A percentile compares a stretch with the other conserved stretches of the same genome.
These are phyloP conservation scores for Neomorphus geoffroyi DNA, from an alignment of 2,797 vertebrate genomes.

Conservation along the genomic window DNA sequence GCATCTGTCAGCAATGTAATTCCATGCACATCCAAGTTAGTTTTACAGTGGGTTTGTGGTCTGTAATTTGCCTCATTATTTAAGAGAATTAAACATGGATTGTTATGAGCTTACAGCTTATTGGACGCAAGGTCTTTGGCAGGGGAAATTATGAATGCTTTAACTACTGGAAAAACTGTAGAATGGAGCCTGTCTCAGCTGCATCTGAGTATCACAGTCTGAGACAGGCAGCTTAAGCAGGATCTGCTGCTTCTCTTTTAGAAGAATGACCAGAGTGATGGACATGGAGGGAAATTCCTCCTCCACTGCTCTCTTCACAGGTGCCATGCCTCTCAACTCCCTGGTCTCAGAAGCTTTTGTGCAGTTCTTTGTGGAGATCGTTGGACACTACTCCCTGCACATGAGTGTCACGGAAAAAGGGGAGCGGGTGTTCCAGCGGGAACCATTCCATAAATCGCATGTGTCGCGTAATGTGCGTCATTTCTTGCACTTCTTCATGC, in stretches of 20 bases:
- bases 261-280: not conserved
- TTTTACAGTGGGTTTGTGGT: not conserved
- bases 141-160: not conserved
- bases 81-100: not conserved
- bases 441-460: slow-evolving; percentile 90
- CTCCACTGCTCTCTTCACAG: slow-evolving; percentile 2
- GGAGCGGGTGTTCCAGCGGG: slow-evolving; percentile 86
- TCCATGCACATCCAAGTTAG: not conserved
- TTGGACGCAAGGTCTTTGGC: not conserved
- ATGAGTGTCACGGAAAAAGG: slow-evolving; percentile 83
- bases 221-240: not conserved
- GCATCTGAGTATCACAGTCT: not conserved
- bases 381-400: slow-evolving; percentile 94
- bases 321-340: slow-evolving; percentile 79
- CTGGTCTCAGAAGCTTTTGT: slow-evolving; percentile 95
- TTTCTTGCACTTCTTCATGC: slow-evolving; percentile 97
- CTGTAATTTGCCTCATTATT: not conserved
- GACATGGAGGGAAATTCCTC: not conserved
- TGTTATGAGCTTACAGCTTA: not conserved
- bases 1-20: not conserved
- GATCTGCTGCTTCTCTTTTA: not conserved
- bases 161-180: not conserved
- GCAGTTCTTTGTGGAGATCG: slow-evolving; percentile 92
- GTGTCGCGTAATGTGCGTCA: slow-evolving; percentile 88
- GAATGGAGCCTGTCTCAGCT: not conserved